phyloP scores from a whole-genome alignment of 2,797 vertebrate genomes.

The Cryptoblepharus egeriae region DNA sequence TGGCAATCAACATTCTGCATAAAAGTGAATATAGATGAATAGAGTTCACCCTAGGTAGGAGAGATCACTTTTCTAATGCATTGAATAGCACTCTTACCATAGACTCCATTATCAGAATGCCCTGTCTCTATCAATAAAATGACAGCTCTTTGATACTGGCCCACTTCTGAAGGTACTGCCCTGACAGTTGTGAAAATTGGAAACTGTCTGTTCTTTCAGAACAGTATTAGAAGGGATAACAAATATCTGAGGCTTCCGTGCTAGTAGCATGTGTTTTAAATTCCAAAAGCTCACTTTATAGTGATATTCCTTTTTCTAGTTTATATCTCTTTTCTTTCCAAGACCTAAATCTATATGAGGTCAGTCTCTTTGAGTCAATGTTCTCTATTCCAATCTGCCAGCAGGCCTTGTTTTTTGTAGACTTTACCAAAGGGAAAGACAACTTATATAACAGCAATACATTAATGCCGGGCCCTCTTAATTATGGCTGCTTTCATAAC shows the following conservation, averaged over 20 bases:
- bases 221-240: slow-evolving; percentile 14
- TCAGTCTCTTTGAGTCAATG: slow-evolving; percentile 2
- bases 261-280: slow-evolving; percentile 2
- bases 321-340: not conserved
- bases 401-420: slow-evolving; percentile 4
- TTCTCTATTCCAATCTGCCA: slow-evolving; percentile 1
- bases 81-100: not conserved
- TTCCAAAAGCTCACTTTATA: slow-evolving; percentile 17
- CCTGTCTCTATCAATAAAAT: not conserved
- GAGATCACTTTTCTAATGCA: not conserved
- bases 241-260: slow-evolving; percentile 4
- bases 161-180: not conserved
- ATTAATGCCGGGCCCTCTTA: not conserved
- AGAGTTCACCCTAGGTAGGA: not conserved
- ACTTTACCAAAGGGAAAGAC: not conserved
- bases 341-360: slow-evolving; percentile 15
- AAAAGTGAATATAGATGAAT: slow-evolving; percentile 7
- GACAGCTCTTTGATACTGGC: not conserved
- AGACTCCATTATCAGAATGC: not conserved
- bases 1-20: not conserved
- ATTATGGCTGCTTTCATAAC: not conserved
- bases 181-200: slow-evolving; percentile 11
- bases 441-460: not conserved
- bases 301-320: slow-evolving; percentile 13
- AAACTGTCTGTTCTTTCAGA: slow-evolving; percentile 1